A percentile compares a stretch with the other conserved stretches of the same genome.
Conservation (phyloP, 2,113 vertebrate genomes). For the Aegypius monachus region DNA sequence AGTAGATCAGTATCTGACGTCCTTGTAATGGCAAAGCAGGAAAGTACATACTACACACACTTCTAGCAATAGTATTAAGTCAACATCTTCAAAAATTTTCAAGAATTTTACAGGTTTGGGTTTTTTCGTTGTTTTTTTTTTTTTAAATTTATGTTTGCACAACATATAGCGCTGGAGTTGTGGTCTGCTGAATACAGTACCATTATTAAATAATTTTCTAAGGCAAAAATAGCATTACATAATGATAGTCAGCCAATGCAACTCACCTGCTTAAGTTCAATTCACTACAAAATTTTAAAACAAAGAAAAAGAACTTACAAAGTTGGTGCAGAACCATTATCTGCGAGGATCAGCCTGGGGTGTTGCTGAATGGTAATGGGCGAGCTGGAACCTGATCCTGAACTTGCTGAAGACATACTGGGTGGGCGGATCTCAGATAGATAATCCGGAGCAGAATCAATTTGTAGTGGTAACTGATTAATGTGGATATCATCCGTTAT, state of each 20-base stretch:
- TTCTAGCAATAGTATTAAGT: neutral
- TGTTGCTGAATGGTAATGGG: slow-evolving; percentile 90
- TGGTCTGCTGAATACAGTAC: neutral
- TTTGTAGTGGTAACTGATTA: slow-evolving; percentile 86
- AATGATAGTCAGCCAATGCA: neutral
- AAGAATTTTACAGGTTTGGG: neutral
- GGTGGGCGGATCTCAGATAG: slow-evolving; percentile 89
- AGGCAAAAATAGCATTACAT: neutral
- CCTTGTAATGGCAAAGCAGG: neutral
- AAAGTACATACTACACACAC: neutral
- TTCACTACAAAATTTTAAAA: neutral
- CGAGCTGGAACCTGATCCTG: slow-evolving; percentile 88
- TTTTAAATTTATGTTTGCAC: neutral
- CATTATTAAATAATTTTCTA: neutral
- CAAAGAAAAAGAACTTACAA: slow-evolving; percentile 80
- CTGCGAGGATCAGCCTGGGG: slow-evolving; percentile 82
- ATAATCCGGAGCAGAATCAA: slow-evolving; percentile 85
- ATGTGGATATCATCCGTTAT: slow-evolving; percentile 88
- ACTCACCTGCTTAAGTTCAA: neutral
- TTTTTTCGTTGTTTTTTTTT: too few species aligned
- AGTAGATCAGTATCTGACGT: neutral
- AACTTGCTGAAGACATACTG: slow-evolving; percentile 94
- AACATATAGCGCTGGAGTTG: neutral
- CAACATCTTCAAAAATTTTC: neutral
- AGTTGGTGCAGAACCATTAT: slow-evolving; percentile 79